Evolutionary conservation across 2,797 vertebrate genomes (phyloP), one percentile per base, ranked within the genome.

Genomic region (Sebastes minor): DNA sequence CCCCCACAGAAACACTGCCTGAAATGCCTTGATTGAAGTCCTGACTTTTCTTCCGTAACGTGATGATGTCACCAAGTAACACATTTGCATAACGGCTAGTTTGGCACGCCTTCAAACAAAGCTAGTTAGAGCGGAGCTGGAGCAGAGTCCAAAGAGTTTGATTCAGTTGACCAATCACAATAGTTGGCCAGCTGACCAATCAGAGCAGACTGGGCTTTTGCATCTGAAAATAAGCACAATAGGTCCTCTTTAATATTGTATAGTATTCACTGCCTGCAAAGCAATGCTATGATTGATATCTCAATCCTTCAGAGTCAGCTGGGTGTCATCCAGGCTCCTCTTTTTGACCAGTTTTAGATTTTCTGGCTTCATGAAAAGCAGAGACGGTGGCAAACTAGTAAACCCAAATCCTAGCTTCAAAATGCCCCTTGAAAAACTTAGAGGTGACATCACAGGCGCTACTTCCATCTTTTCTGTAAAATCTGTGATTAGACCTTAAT

Each of bases 401-500:
- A 71, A 53, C 23, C 13, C 18, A 57, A 74, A 69, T 35, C 35
- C 6, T 52, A 49, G 13, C 62, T 33, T 71, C 23, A 28, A 67
- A 67, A 20, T 23, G 27, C n/a, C 61, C 38, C 11, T 55, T 75
- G 27, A 65, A 55, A 69, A 76, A 71, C 46, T 16, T 25, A 2
- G 18, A 73, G 59, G 60, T 75, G 67, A 42, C 72, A 56, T 42
- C 3, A 20, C 59, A 59, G 27, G 38, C 2, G 3, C 23, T 55
- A n/a, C 33, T 22, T 56, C 18, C 23, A 46, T 68, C 30, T 63
- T 78, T n/a, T 61, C 20, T 23, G 14, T 8, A 35, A 67, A 72
- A 60, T 78, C 20, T 80, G 66, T 56, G 53, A 74, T 82, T 74
- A 69, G 79, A 80, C 13, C 22, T 18, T 75, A 76, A 85, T 81